Base-by-base conservation (phyloP, 2,113 vertebrate species). In the Gymnobelideus leadbeateri region DNA sequence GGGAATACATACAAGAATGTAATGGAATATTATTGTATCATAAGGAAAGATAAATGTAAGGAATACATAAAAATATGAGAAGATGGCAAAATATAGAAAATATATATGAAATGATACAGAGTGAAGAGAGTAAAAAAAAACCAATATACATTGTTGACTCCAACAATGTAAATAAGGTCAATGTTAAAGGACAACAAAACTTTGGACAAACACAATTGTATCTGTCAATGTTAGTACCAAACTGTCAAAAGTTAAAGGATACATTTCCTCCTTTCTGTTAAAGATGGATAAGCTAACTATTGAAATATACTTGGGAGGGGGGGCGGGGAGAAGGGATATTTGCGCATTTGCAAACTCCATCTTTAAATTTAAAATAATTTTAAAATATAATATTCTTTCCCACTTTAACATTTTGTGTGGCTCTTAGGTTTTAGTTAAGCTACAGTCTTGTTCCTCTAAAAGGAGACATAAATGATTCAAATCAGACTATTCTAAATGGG, bases 401-500 rank as follows among this genome's bases (percentile, higher is more conserved):
- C 8, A 57, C 8, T 57, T 23, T 57, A 26, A 68, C 11, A 37
- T 37, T 68, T 12, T 77, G 16, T 6, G 37, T 77, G 37, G 19
- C 37, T 7, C 61, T n/a, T 37, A 77, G 16, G 4, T 77, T 14
- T 31, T 61, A 61, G 11, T 31, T 19, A 57, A 28, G 12, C 37
- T 68, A 6, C 1, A 4, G 31, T 12, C 12, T 68, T 68, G 61
- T n/a, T 68, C 37, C 61, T 19, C n/a, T 77, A 77, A n/a, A 77
- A 77, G 61, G 14, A 77, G 37, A 77, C 37, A 14, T 4, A n/a
- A 77, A 77, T 61, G 26, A 61, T 61, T n/a, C 61, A 97, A 94
- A 92, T 54, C 49, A 31, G 57, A 90, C 46, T 93, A 37, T 92
- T 91, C 84, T 53, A 97, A 97, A 92, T 52, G 91, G 96, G 84